Evolutionary conservation across 2,113 vertebrate species (phyloP), one percentile per base, ranked within the genome.

Genomic region (Riparia riparia): DNA sequence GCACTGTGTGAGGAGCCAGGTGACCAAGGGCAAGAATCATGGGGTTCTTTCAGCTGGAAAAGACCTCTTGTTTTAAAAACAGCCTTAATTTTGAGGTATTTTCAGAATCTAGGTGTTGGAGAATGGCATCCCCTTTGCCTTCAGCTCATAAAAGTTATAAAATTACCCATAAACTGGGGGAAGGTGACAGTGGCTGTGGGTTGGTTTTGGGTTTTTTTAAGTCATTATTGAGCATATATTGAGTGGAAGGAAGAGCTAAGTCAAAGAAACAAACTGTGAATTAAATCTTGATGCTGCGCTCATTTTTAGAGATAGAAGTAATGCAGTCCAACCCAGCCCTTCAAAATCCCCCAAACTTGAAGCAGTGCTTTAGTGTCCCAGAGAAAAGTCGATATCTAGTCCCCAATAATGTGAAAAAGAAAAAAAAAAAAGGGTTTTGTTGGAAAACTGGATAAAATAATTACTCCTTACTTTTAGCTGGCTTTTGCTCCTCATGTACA

Each of bases 11-110:
- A 53, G 39, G 26, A 72, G 26, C 14, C 81, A 83, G 47, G 20
- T 4, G 37, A 26, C 39, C 26, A 45, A 45, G 57, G 28, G 21
- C 26, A 31, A 26, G 17, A 3, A 26, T 25, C 21, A 7, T 3
- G 7, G 39, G 17, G 4, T 22, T 39, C 2, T 18, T 39, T 54
- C 4, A 7, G 5, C 11, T 53, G 20, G 26, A 63, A 53, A 63
- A 44, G 3, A 11, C 2, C 4, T 14, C 2, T 4, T 42, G 7
- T 49, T 19, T 15, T 1, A 19, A 11, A 77, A 28, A 3, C 8
- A 64, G n/a, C 22, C 22, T n/a, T 65, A 85, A 56, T 41, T 8
- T 12, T 22, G 18, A 32, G 19, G 28, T 56, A 12, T 56, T 64
- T 54, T 56, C 28, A 28, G 41, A 47, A 39, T 39, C 21, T 21